Evolutionary conservation across 2,888 invertebrate genomes (phyloP), one percentile per base, ranked within the genome.

Genomic region (Cenopis cana): DNA sequence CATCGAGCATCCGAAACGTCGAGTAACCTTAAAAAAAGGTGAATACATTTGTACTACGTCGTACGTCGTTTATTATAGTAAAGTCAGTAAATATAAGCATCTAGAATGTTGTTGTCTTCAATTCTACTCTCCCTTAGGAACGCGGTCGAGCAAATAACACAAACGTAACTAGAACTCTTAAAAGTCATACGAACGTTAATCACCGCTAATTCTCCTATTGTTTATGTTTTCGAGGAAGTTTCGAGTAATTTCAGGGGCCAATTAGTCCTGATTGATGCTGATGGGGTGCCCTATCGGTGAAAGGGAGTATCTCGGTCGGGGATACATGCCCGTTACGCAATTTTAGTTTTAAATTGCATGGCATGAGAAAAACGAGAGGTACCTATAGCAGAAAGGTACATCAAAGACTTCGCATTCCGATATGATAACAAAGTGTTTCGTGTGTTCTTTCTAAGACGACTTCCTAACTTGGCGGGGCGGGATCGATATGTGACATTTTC

Each of bases 191-290:
- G 54, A 38, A 38, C 38, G 64, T 54, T 52, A 52, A 64, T 64
- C 64, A 54, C 20, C n/a, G 20, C 20, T 38, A 54, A 54, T 64
- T 64, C 20, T 64, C 52, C 36, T n/a, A 24, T 18, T 38, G 38
- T 64, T 64, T 64, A 64, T 64, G 64, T 54, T 54, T 54, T 54
- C 38, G 64, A 64, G 24, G 64, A 64, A 64, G 38, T 54, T 38
- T 54, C 38, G 24, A 54, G 64, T 64, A 64, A 54, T 64, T 64
- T 20, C 38, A 54, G 64, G 20, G 20, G 64, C 52, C 54, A 64
- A 54, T 64, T 64, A 64, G 64, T 54, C 9, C 38, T 54, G 64
- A 64, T 52, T 50, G 33, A 64, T 64, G 64, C 36, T 20, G 54
- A 10, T 64, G 38, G 20, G 36, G 14, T 38, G 38, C 52, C 17